These are phyloP conservation scores for Pygocentrus nattereri DNA, from an alignment of 2,797 vertebrate species.

Conservation along the genomic window DNA sequence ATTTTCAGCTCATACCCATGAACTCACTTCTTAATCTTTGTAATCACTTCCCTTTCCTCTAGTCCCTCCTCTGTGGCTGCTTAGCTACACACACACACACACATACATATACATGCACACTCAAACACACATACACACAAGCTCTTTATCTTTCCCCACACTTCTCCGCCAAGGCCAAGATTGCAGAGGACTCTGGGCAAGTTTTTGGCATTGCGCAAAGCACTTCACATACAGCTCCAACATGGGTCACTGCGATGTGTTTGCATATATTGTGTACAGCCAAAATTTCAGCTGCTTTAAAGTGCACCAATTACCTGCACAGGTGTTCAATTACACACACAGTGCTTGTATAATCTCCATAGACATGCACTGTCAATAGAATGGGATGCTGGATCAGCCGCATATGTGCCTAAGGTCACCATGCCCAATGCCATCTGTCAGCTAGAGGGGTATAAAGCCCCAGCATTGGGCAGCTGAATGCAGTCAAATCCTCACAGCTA, in stretches of 20 bases:
- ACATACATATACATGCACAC: too few relatives aligned
- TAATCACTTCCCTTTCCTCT: slow-evolving; percentile 32
- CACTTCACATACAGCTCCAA: slow-evolving; percentile 55
- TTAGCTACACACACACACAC: slow-evolving; percentile 40
- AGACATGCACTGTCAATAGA: not conserved
- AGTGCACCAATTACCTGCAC: not conserved
- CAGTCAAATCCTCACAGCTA: not conserved
- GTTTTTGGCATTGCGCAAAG: slow-evolving; percentile 67
- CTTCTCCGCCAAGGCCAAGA: slow-evolving; percentile 64
- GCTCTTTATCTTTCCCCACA: slow-evolving; percentile 38
- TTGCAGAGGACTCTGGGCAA: slow-evolving; percentile 64
- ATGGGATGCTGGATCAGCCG: not conserved
- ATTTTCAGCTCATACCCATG: slow-evolving; percentile 1
- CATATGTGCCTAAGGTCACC: not conserved
- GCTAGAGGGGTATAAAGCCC: too few relatives aligned
- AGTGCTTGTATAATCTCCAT: too few relatives aligned
- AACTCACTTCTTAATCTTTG: slow-evolving; percentile 37
- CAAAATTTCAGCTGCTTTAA: not conserved
- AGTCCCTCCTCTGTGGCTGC: slow-evolving; percentile 30
- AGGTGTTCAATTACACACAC: too few relatives aligned
- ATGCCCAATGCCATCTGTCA: not conserved
- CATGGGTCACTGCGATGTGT: slow-evolving; percentile 71
- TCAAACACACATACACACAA: too few relatives aligned
- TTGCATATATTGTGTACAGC: slow-evolving; percentile 52
- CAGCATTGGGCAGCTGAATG: not conserved